Percentiles rank a stretch among this genome's conserved stretches.
Conservation (phyloP, 2,113 vertebrate species). For the Mormyrus iriodes region DNA sequence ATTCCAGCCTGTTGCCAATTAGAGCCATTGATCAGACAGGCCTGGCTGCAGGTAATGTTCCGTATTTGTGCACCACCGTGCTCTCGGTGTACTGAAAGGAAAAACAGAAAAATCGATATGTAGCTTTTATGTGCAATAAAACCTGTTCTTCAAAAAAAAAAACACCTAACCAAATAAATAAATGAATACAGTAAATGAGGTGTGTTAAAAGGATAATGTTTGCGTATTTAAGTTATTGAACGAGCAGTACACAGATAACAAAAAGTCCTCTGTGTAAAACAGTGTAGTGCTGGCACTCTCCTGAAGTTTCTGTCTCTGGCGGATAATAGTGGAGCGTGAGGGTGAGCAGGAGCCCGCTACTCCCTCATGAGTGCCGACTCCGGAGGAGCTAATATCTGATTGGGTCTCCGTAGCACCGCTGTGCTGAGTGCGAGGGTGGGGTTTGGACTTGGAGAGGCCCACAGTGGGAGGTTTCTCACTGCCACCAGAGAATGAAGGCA, state of each 20-base stretch:
- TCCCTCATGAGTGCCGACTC: neutral
- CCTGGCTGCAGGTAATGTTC: constrained; percentile 41
- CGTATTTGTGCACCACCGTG: constrained; percentile 36
- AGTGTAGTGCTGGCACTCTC: neutral
- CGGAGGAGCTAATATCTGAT: constrained; percentile 11
- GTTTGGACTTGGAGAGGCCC: neutral
- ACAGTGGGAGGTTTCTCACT: constrained; percentile 32
- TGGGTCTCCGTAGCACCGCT: neutral
- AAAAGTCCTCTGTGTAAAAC: neutral
- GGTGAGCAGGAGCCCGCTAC: constrained; percentile 9
- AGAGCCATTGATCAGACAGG: constrained; percentile 48
- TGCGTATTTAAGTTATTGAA: constrained; percentile 24
- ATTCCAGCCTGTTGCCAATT: constrained; percentile 48
- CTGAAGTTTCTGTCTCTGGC: neutral
- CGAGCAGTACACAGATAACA: constrained; percentile 1
- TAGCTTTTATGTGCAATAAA: constrained; percentile 45
- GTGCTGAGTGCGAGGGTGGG: neutral
- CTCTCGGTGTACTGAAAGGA: constrained; percentile 13
- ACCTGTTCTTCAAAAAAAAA: constrained; percentile 28
- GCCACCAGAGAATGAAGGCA: constrained; percentile 40
- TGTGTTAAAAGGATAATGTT: constrained; percentile 38
- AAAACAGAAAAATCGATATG: constrained; percentile 41
- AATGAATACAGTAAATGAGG: constrained; percentile 32
- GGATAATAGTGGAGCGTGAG: neutral
- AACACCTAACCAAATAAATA: constrained; percentile 15